Conservation (phyloP, 1,140 invertebrate species). For the Sitobion miscanthi region DNA sequence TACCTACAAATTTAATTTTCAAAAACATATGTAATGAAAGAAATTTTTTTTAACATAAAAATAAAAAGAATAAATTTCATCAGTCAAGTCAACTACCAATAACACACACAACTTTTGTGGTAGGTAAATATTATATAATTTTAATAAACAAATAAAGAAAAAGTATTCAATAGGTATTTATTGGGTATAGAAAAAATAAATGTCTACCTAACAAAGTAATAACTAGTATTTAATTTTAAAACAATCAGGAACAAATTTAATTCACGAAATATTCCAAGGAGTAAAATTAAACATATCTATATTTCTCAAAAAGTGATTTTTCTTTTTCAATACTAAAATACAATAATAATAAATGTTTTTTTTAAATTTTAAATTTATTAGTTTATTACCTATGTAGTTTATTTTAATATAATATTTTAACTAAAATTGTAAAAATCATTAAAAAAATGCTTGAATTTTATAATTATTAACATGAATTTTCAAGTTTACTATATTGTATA, state of each 20-base stretch:
- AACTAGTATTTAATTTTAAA: neutral
- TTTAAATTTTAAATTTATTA: neutral
- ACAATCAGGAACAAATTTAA: neutral
- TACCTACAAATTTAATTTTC: neutral
- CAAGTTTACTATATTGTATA: neutral
- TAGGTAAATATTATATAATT: slow-evolving; percentile 18
- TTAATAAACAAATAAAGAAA: neutral
- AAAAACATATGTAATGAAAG: neutral
- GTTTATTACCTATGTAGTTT: neutral
- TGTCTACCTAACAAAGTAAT: neutral
- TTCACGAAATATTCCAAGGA: slow-evolving; percentile 1
- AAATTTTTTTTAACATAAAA: neutral
- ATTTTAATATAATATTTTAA: neutral
- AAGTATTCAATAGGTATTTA: neutral
- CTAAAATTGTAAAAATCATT: neutral
- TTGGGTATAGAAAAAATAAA: neutral
- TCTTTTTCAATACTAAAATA: neutral
- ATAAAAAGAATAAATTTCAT: neutral
- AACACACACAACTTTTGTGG: neutral
- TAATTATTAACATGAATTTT: neutral
- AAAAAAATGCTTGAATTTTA: neutral
- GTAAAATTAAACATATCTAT: neutral
- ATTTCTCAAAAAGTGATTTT: neutral
- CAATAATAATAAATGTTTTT: neutral
- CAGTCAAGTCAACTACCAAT: slow-evolving; percentile 41